Evolutionary conservation across 1,140 invertebrate species (phyloP), one percentile per base, ranked within the genome.

Genomic region (Lepidotrigona ventralis): DNA sequence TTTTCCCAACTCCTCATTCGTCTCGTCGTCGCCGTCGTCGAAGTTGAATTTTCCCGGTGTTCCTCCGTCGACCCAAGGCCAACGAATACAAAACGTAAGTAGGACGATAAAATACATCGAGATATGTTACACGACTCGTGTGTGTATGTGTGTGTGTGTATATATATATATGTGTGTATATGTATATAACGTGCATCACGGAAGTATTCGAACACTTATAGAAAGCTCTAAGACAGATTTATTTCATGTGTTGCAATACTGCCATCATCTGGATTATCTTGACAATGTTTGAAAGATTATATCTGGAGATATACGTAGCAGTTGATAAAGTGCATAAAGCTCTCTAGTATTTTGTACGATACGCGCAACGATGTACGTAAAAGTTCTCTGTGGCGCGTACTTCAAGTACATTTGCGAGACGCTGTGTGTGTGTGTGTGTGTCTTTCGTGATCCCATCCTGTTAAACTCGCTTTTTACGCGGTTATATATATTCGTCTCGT

Each of bases 71-170:
- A 46, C 0, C 6, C 23, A 54, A 29, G 46, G 19, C n/a, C 71
- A 53, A 14, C 17, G 17, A n/a, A 54, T 12, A 73, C 54, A 11
- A 29, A 73, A 54, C 63, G 73, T 76, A 58, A 76, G 73, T 76
- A 76, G 21, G 19, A 76, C 46, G 33, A 33, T 33, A 33, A 33
- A 33, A 33, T 33, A 33, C 46, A 46, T 75, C 56, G 54, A 33
- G 29, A 33, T 33, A 33, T 15, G 73, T 72, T 64, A 64, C 17
- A 11, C 33, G 17, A 23, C 39, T 26, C 1, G 21, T 23, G 23
- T 21, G 23, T 12, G 4, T 33, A 33, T 33, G 4, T 33, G 0
- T 0, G 21, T n/a, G 12, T 12, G 58, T 3, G 21, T 23, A 58
- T 21, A 58, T 12, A 33, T 33, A 33, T 33, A 33, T 33, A 3